Evolutionary conservation across 2,113 vertebrate genomes (phyloP).

Genomic region (Rhagologus leucostigma): DNA sequence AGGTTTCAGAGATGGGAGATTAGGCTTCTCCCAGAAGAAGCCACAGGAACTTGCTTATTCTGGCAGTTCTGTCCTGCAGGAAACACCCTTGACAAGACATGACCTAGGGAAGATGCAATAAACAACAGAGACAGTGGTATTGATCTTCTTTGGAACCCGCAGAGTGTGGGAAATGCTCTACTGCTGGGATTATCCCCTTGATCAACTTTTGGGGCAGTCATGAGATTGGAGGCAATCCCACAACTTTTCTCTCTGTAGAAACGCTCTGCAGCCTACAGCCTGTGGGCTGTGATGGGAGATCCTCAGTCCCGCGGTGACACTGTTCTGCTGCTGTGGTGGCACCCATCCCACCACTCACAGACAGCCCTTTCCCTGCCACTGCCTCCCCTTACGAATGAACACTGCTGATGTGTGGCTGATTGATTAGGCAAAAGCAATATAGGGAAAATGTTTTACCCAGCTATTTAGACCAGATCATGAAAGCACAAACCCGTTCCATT

Average conservation of each 20-base stretch:
- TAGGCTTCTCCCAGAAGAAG: not conserved
- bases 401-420: not conserved
- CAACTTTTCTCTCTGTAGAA: not conserved
- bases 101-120: not conserved
- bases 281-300: not conserved
- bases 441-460: not conserved
- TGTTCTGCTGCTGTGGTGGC: not conserved
- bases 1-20: not conserved
- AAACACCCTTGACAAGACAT: not conserved
- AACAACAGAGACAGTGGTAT: not conserved
- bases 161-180: not conserved
- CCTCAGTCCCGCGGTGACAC: not conserved
- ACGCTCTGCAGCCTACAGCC: not conserved
- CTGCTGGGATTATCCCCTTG: not conserved
- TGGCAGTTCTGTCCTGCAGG: not conserved
- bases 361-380: not conserved
- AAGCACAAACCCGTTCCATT: conserved; percentile 19
- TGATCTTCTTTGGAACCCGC: not conserved
- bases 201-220: not conserved
- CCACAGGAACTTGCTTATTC: not conserved
- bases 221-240: not conserved
- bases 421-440: not conserved
- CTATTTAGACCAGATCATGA: not conserved
- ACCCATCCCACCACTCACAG: not conserved
- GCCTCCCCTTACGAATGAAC: not conserved